Base-by-base conservation (phyloP, 2,888 invertebrate genomes). In the Busseola fusca region DNA sequence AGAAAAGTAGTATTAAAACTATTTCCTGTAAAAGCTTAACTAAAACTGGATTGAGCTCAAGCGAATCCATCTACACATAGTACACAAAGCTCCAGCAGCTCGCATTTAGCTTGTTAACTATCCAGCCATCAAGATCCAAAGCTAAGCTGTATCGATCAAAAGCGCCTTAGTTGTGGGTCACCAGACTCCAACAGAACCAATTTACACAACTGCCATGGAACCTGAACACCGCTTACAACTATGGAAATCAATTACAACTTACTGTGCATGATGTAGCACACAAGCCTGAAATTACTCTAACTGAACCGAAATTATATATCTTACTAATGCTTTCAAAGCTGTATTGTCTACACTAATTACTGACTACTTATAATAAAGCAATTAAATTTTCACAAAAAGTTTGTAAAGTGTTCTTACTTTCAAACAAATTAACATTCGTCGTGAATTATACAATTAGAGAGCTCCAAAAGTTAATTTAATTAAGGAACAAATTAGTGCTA, bases 171-270 rank as follows among this genome's bases (percentile, higher is more conserved):
- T 52, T 58, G 42, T 27, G 16, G 40, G 56, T 63, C 30, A 18
- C 69, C 40, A 60, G 66, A 69, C 75, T 75, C 50, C 50, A 65
- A 64, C 60, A 66, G 69, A 54, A 72, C 76, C 72, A 76, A 83
- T 76, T 68, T 70, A 66, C 65, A 37, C 62, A 70, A 68, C 83
- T 72, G 67, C 56, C 59, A 42, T 34, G 59, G 12, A 69, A 66
- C 64, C 65, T 76, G 69, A 63, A 69, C 45, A 63, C 62, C 58
- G 52, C 65, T 67, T 77, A 45, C 59, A 71, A 67, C 63, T 78
- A 78, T 37, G 59, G 56, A 78, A 82, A 78, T 72, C 66, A 77
- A 78, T 78, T 81, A 81, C 59, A 78, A 78, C 64, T 78, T 81
- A 59, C 77, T 25, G 62, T 25, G 64, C 48, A 62, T 81, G 81